These are phyloP conservation scores for Actinernus sp. DNA, from an alignment of 92 coral and sea anemone species.

Conservation along the genomic window DNA sequence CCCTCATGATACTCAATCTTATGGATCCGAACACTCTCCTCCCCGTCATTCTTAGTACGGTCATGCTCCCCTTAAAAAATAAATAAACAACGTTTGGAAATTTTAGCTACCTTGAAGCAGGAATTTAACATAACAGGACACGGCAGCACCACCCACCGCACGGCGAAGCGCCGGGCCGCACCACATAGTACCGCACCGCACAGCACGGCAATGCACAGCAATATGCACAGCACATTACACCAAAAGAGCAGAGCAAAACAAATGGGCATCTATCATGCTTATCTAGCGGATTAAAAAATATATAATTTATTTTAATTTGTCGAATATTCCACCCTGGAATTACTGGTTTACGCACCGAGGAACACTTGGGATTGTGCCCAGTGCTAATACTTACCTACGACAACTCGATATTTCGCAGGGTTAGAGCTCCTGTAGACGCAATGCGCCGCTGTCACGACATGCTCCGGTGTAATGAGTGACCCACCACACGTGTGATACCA, in stretches of 20 bases:
- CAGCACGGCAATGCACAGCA: neutral
- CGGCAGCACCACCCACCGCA: no score
- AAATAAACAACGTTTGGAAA: no score
- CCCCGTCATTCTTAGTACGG: slow-evolving; percentile 25
- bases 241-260: neutral
- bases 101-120: no score
- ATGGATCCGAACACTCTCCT: slow-evolving; percentile 32
- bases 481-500: slow-evolving; percentile 74
- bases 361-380: neutral
- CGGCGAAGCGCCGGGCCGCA: no score
- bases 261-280: neutral
- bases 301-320: neutral
- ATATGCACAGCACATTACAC: neutral
- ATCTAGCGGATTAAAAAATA: neutral
- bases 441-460: slow-evolving; percentile 71
- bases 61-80: slow-evolving; percentile 24
- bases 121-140: no score
- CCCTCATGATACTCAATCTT: slow-evolving; percentile 48
- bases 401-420: slow-evolving; percentile 48
- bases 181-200: no score
- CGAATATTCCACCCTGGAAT: neutral
- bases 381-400: slow-evolving; percentile 37
- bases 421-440: slow-evolving; percentile 36
- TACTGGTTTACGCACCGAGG: neutral
- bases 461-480: slow-evolving; percentile 63